Percentiles rank a stretch among this genome's conserved stretches.
Conservation (phyloP, 2,113 vertebrate genomes). For the Neodon shergylaensis region DNA sequence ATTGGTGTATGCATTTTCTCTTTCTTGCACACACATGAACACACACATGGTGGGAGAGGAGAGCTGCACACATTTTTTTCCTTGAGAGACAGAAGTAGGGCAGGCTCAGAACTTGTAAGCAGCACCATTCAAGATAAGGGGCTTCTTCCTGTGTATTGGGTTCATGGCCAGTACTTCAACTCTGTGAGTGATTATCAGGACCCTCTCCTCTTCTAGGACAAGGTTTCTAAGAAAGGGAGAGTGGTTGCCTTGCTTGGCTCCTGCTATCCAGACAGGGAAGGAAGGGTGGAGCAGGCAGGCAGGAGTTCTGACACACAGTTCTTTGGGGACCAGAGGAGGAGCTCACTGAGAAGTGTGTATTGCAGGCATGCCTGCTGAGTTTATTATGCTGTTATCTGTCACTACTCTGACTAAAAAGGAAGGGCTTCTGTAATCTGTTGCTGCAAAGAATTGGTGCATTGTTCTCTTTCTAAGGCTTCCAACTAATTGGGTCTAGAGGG, state of each 20-base stretch:
- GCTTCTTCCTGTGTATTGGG: conserved; percentile 67
- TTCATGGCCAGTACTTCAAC: conserved; percentile 74
- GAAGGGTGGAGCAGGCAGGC: conserved; percentile 84
- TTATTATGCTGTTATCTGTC: conserved; percentile 81
- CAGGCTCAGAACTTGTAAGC: conserved; percentile 65
- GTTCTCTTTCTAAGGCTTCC: conserved; percentile 81
- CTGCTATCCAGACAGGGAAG: conserved; percentile 84
- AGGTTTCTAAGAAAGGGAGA: conserved; percentile 83
- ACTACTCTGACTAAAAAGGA: conserved; percentile 85
- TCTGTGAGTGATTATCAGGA: conserved; percentile 74
- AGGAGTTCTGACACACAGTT: conserved; percentile 80
- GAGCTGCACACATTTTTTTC: not conserved
- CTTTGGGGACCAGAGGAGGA: conserved; percentile 81
- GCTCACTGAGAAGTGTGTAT: conserved; percentile 80
- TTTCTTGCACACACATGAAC: not conserved
- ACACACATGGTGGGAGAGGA: not conserved
- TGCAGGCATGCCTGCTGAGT: conserved; percentile 81
- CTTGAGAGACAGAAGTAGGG: conserved; percentile 44
- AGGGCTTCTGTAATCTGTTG: conserved; percentile 79
- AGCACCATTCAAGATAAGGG: conserved; percentile 80
- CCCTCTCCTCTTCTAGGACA: conserved; percentile 82
- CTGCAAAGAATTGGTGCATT: conserved; percentile 78
- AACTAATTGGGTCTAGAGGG: conserved; percentile 77
- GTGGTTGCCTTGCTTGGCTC: conserved; percentile 79
- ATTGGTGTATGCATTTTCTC: conserved; percentile 32